Evolutionary conservation across 2,797 vertebrate species (phyloP).

Genomic region (Gallirallus australis): DNA sequence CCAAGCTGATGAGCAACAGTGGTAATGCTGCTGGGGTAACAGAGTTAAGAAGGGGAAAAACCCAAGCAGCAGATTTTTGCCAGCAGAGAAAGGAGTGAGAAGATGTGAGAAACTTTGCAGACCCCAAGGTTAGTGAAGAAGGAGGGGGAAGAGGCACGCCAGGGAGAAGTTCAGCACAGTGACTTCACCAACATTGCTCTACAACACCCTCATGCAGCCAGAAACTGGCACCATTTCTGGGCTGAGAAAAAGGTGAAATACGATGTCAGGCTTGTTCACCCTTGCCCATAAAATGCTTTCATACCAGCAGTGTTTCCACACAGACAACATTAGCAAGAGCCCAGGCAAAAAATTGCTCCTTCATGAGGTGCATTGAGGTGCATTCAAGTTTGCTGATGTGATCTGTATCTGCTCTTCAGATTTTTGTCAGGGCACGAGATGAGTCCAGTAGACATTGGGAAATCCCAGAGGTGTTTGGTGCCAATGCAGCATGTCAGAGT

Average conservation of each 20-base stretch:
- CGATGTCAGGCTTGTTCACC: accelerated
- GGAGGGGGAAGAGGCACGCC: too few relatives aligned
- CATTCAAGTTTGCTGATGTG: accelerated
- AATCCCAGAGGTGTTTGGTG: background rate
- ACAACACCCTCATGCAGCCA: background rate
- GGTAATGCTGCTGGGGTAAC: too few relatives aligned
- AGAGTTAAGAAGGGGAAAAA: too few relatives aligned
- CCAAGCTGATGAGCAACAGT: too few relatives aligned
- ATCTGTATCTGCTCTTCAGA: background rate
- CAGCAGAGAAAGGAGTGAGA: too few relatives aligned
- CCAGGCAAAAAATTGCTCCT: background rate
- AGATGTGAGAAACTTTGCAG: too few relatives aligned
- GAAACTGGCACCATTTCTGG: background rate
- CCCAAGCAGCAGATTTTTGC: too few relatives aligned
- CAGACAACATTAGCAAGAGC: background rate
- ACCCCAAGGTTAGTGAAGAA: too few relatives aligned
- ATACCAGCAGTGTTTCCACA: background rate
- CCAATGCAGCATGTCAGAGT: accelerated
- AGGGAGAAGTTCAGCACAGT: background rate
- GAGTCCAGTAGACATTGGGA: background rate
- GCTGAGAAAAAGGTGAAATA: background rate
- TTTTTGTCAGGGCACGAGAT: background rate
- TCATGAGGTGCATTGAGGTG: background rate
- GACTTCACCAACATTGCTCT: background rate
- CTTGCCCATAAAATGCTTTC: background rate